Conservation (phyloP, 2,888 invertebrate genomes). For the Philopedon plagiatum region DNA sequence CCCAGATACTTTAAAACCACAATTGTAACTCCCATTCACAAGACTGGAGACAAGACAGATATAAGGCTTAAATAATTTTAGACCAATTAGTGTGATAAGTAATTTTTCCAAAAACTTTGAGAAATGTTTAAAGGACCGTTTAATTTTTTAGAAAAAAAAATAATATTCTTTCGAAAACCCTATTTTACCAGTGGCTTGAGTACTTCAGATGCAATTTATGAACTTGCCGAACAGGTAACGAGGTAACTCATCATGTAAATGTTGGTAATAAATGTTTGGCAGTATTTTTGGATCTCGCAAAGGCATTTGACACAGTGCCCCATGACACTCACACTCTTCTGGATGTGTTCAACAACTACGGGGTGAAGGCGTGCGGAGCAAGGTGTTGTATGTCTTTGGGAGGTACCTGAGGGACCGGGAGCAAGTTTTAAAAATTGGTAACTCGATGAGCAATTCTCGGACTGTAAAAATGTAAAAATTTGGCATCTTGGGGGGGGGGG, state of each 20-base stretch:
- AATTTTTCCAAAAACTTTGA: conserved; percentile 30
- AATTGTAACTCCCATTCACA: conserved; percentile 23
- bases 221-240: neutral
- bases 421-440: neutral
- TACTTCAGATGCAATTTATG: neutral
- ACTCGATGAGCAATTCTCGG: neutral
- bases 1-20: neutral
- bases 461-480: too few relatives aligned
- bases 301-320: conserved; percentile 12
- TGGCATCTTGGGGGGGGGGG: neutral
- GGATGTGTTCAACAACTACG: neutral
- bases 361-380: neutral
- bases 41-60: conserved; percentile 10
- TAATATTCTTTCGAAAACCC: neutral
- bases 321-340: neutral
- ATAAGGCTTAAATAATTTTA: conserved; percentile 23
- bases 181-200: conserved; percentile 7
- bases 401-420: neutral
- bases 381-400: neutral
- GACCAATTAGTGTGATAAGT: conserved; percentile 34
- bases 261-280: neutral
- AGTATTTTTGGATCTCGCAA: neutral
- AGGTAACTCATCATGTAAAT: neutral
- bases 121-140: conserved; percentile 24
- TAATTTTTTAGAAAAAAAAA: conserved; percentile 16